Percentiles rank a stretch among this genome's conserved stretches.
Conservation (phyloP, 2,797 vertebrate genomes). For the Mycteria americana region DNA sequence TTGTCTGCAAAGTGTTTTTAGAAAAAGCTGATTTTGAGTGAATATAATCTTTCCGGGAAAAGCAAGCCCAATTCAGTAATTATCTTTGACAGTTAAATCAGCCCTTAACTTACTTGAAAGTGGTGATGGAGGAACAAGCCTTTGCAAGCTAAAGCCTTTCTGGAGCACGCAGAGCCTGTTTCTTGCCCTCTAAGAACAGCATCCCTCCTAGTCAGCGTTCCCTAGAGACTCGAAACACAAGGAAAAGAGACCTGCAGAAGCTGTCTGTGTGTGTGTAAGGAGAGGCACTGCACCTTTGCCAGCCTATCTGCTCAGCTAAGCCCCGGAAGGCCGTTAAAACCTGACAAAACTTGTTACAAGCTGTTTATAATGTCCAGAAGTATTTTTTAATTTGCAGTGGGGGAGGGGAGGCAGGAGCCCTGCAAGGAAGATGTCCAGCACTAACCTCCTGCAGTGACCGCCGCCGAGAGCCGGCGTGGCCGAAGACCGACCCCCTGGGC, state of each 20-base stretch:
- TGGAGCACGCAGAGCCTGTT: not conserved
- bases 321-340: not conserved
- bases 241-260: slow-evolving; percentile 18
- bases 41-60: not conserved
- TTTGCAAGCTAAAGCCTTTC: slow-evolving; percentile 30
- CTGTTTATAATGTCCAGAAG: not conserved
- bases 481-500: not conserved
- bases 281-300: not conserved
- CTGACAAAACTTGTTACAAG: not conserved
- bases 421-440: not conserved
- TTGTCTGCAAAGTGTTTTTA: not conserved
- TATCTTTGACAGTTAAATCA: slow-evolving; percentile 1
- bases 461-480: rapidly evolving
- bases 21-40: not conserved
- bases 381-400: not conserved
- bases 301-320: not conserved
- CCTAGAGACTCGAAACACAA: slow-evolving; percentile 10
- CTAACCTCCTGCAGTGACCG: not conserved
- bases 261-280: not conserved
- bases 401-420: not conserved
- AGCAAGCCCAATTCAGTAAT: not conserved
- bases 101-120: not conserved
- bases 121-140: slow-evolving; percentile 21
- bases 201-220: not conserved
- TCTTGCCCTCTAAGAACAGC: slow-evolving; percentile 52